Percentiles rank a stretch among this genome's conserved stretches.
Evolutionary conservation across 2,797 vertebrate species (phyloP).

Genomic region (Knipowitschia caucasica): DNA sequence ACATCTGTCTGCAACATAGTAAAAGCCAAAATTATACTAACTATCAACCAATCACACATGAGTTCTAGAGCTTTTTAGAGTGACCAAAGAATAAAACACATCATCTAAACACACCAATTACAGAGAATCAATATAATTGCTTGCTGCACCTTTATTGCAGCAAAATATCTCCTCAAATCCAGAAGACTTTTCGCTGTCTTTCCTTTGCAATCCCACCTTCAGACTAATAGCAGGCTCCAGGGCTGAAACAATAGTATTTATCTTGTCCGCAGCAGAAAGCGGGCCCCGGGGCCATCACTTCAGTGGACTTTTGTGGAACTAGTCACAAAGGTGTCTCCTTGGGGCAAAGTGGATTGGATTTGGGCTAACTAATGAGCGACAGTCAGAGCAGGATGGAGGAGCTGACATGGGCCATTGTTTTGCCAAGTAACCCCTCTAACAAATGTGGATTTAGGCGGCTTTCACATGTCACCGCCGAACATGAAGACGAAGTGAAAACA

Average conservation of each 20-base stretch:
- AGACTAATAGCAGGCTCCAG: conserved; percentile 61
- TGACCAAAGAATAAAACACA: too few relatives aligned
- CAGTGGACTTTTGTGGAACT: conserved; percentile 27
- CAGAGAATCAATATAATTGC: conserved; percentile 16
- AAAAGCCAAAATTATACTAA: too few relatives aligned
- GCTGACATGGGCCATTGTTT: not conserved
- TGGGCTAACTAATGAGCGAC: conserved; percentile 27
- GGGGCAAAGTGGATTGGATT: conserved; percentile 17
- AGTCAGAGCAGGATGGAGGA: conserved; percentile 17
- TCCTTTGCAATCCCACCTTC: conserved; percentile 50
- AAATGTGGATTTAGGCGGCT: conserved; percentile 1
- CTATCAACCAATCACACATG: too few relatives aligned
- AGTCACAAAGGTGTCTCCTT: conserved; percentile 28
- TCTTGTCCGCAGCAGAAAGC: conserved; percentile 54
- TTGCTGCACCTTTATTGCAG: conserved; percentile 50
- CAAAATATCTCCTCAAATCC: conserved; percentile 25
- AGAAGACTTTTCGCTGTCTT: conserved; percentile 45
- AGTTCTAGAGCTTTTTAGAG: too few relatives aligned
- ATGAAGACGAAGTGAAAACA: conserved; percentile 1
- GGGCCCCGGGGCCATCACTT: conserved; percentile 48
- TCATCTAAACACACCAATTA: conserved; percentile 17
- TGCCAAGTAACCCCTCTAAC: not conserved
- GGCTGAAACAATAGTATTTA: conserved; percentile 66
- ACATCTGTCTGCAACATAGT: too few relatives aligned
- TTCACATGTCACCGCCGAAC: not conserved